phyloP scores from a whole-genome alignment of 2,888 invertebrate genomes.

The Eupithecia inturbata region DNA sequence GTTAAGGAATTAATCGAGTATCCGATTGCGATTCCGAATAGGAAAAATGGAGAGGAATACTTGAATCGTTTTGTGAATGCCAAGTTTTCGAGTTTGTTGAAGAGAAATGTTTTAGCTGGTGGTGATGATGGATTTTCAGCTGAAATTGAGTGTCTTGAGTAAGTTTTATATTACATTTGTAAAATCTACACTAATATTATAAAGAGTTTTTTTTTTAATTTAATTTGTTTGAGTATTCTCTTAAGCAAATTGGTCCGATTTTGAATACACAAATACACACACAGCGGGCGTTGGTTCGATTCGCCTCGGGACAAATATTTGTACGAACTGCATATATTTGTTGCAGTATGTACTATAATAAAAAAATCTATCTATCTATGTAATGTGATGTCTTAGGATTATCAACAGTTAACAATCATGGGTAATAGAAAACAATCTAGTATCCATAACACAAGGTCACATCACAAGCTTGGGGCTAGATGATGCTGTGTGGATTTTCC shows the following conservation, averaged over 20 bases:
- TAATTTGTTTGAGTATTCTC: too few species aligned
- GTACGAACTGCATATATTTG: neutral
- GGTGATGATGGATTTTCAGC: conserved; percentile 39
- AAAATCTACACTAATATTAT: neutral
- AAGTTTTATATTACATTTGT: conserved; percentile 49
- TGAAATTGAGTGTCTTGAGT: conserved; percentile 80
- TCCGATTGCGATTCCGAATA: conserved; percentile 66
- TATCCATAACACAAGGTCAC: neutral
- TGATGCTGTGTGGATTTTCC: neutral
- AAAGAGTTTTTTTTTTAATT: too few species aligned
- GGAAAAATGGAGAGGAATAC: conserved; percentile 57
- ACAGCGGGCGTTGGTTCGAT: too few species aligned
- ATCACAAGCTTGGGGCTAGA: neutral
- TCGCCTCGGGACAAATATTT: too few species aligned
- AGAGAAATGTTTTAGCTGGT: conserved; percentile 49
- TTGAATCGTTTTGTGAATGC: conserved; percentile 76
- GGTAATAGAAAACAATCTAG: too few species aligned
- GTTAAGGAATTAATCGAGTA: conserved; percentile 81
- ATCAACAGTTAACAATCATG: too few species aligned
- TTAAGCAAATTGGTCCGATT: too few species aligned
- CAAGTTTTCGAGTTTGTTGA: conserved; percentile 66
- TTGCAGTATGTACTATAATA: neutral
- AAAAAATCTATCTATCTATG: too few species aligned
- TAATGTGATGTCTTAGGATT: too few species aligned
- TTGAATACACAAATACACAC: too few species aligned